Conservation (phyloP, 2,797 vertebrate species). For the Myripristis murdjan region DNA sequence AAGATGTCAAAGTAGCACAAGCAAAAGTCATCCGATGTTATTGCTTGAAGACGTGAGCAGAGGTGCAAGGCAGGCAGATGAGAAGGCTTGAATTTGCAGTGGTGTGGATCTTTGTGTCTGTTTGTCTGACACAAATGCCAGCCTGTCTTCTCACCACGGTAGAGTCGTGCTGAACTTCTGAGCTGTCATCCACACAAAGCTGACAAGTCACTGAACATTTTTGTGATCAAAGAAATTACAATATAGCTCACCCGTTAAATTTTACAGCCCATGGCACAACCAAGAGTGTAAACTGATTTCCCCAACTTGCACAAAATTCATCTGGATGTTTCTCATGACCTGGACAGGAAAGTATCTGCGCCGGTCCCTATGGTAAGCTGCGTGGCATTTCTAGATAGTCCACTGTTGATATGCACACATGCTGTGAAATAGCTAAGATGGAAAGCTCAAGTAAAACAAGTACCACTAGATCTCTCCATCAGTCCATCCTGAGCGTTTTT, state of each 20-base stretch:
- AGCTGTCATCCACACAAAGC: slow-evolving; percentile 25
- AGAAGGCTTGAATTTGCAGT: slow-evolving; percentile 16
- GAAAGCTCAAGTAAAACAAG: neutral
- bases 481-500: no score
- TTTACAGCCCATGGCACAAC: neutral
- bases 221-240: slow-evolving; percentile 6
- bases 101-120: neutral
- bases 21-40: neutral
- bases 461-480: neutral
- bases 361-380: no score
- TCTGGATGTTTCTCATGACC: neutral
- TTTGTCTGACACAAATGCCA: neutral
- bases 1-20: neutral
- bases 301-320: neutral
- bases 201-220: slow-evolving; percentile 37
- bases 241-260: slow-evolving; percentile 18
- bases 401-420: neutral
- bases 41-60: slow-evolving; percentile 3
- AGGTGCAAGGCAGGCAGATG: slow-evolving; percentile 16
- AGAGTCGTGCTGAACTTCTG: slow-evolving; percentile 43
- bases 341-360: neutral
- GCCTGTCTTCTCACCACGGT: neutral
- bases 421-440: neutral
- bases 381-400: no score
- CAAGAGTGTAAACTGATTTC: neutral